Base-by-base conservation (phyloP, 2,888 invertebrate species). In the Nymphalis polychloros region DNA sequence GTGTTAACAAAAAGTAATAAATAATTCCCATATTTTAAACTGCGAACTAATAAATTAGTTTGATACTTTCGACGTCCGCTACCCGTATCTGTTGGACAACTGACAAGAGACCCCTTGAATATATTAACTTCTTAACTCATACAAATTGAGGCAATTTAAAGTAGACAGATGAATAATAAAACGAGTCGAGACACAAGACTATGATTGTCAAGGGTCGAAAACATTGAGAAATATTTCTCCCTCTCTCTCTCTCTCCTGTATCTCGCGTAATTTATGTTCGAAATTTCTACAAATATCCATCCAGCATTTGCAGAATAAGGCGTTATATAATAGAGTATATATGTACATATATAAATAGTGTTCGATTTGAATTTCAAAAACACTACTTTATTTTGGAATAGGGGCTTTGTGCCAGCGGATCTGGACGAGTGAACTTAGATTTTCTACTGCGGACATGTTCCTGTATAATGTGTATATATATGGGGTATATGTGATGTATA, bases 91-190 rank as follows among this genome's bases (percentile, higher is more conserved):
- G 70, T 71, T 61, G 64, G 64, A 68, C 69, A 69, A 64, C 71
- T 71, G 70, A 69, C 72, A 65, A 59, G 62, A 67, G 68, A 69
- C 70, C 74, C 69, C 70, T 73, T 67, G 71, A 74, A 74, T 70
- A 71, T 50, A 70, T 70, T 68, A 69, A 68, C 72, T 66, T 68
- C 68, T 68, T 70, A 70, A 64, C 70, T 67, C 67, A 67, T 68
- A 73, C 65, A 73, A 71, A 70, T 72, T 63, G 65, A 68, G 64
- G 62, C 63, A 73, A 71, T 69, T 73, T 71, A 73, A 73, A 72
- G 67, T 73, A 71, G 59, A 65, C 67, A 64, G 65, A 63, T 71
- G 71, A 73, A 74, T 73, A 72, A 68, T 69, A 70, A 72, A 73
- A 67, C 59, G 55, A 55, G 62, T 20, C 57, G 59, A 69, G 61